Conservation (phyloP, 2,113 vertebrate genomes). For the Microcebus lehilahytsara region DNA sequence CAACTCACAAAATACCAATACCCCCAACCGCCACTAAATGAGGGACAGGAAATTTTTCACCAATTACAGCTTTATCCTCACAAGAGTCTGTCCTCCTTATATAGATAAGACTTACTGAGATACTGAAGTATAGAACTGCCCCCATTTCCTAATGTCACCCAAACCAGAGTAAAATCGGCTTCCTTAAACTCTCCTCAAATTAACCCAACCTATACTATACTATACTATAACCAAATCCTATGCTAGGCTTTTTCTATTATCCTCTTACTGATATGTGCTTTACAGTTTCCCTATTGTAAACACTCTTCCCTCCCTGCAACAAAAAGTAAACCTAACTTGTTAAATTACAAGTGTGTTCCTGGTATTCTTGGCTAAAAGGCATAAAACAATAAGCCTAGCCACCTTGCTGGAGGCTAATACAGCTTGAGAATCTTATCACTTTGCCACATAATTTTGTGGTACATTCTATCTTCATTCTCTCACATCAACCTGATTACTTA, state of each 20-base stretch:
- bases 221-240: not conserved
- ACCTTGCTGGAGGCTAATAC: not conserved
- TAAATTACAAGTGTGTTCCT: not conserved
- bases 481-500: conserved; percentile 18
- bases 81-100: not conserved
- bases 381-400: not conserved
- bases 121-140: not conserved
- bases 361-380: not conserved
- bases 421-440: not conserved
- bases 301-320: not conserved
- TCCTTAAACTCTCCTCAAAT: not conserved
- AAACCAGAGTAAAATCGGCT: not conserved
- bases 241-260: not conserved
- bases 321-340: conserved; percentile 36
- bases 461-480: conserved; percentile 18
- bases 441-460: not conserved
- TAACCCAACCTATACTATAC: not conserved
- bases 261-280: not conserved
- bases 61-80: not conserved
- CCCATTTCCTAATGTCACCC: not conserved
- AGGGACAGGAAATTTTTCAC: not conserved
- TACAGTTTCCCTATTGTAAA: not conserved
- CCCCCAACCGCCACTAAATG: not conserved
- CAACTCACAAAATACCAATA: not conserved
- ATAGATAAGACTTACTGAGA: not conserved